Evolutionary conservation across 2,888 invertebrate genomes (phyloP).

Genomic region (Archaeoteleia sp.): DNA sequence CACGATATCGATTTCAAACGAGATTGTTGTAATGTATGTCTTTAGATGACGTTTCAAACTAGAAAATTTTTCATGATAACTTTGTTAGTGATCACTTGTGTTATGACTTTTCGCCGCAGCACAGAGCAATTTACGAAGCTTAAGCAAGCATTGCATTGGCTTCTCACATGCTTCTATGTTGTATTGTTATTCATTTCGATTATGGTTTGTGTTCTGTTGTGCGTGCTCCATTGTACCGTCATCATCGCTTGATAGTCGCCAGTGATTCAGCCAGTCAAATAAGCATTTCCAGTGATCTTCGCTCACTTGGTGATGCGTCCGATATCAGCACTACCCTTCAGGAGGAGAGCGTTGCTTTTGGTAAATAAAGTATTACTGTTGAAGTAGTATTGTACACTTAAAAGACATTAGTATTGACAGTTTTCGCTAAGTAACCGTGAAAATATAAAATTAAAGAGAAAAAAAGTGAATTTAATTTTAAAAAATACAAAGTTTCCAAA

Average conservation of each 20-base stretch:
- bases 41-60: slow-evolving; percentile 6
- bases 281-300: slow-evolving; percentile 75
- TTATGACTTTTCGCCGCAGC: neutral
- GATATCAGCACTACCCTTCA: slow-evolving; percentile 72
- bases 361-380: slow-evolving; percentile 66
- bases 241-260: slow-evolving; percentile 73
- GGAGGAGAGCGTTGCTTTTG: slow-evolving; percentile 73
- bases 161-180: slow-evolving; percentile 66
- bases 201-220: slow-evolving; percentile 69
- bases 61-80: too few species aligned
- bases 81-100: too few species aligned
- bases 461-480: too few species aligned
- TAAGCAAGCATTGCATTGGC: slow-evolving; percentile 55
- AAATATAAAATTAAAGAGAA: too few species aligned
- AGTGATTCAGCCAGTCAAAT: slow-evolving; percentile 74
- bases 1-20: slow-evolving; percentile 1
- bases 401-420: neutral
- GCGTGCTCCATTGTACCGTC: slow-evolving; percentile 70
- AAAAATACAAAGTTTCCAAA: too few species aligned
- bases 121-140: slow-evolving; percentile 36
- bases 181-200: slow-evolving; percentile 58
- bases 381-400: slow-evolving; percentile 4
- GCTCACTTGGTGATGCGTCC: slow-evolving; percentile 73
- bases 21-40: slow-evolving; percentile 4
- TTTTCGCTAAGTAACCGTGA: too few species aligned